Evolutionary conservation across 2,797 vertebrate genomes (phyloP), one percentile per base, ranked within the genome.

Genomic region (Podargus strigoides): DNA sequence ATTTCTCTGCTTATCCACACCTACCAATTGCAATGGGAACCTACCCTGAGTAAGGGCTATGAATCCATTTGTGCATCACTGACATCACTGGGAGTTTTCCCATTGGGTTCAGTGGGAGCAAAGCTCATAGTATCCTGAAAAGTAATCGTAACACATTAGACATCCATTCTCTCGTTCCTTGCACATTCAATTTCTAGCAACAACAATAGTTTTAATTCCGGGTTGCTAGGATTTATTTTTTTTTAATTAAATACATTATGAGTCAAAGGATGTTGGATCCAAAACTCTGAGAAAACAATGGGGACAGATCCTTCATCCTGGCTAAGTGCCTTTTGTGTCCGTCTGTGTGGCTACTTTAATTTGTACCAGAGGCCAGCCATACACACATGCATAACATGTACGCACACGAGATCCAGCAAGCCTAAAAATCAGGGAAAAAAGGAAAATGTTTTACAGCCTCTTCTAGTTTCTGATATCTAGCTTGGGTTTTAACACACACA

Each of bases 321-420:
- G 92, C 87, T 76, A 86, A 94, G 20, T 80, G 94, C 91, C 76
- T 82, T 85, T 58, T 85, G 73, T 92, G 94, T 93, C 93, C 92
- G 91, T 93, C 90, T 95, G 81, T 92, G 96, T 83, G 88, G 94
- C 89, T 95, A 94, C 86, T 96, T 93, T 96, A 95, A 95, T 97
- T 95, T 92, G 81, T 93, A 85, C 89, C 94, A 97, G 93, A 95
- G 89, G 75, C 68, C 58, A 74, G 70, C 81, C 75, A 28, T 75
- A n/a, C 66, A 80, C 75, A 77, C 64, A 76, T 53, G 34, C 26
- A 27, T 55, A 14, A 47, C 59, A 89, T 66, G 46, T 39, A 55
- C 22, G 15, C 30, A 37, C 62, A 80, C 1, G 6, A 74, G 55
- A 85, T 23, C 2, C 3, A 88, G 16, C 16, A 87, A 89, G 49